Evolutionary conservation across 1,140 invertebrate species (phyloP).

Genomic region (Drosophila prosaltans): DNA sequence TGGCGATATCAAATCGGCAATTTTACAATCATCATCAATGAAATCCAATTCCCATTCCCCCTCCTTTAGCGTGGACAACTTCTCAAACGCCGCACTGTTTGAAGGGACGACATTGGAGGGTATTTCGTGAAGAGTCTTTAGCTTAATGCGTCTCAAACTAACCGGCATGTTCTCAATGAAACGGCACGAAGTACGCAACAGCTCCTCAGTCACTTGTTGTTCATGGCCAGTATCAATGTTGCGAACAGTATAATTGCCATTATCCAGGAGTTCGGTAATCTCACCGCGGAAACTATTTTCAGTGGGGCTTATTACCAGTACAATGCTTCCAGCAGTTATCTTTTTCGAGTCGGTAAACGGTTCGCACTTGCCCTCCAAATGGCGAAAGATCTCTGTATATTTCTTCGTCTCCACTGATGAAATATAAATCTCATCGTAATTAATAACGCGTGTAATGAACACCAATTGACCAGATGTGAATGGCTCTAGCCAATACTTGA

Average conservation of each 20-base stretch:
- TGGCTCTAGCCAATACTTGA: constrained; percentile 48
- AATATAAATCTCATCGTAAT: constrained; percentile 42
- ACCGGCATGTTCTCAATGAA: constrained; percentile 57
- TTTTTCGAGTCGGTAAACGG: constrained; percentile 16
- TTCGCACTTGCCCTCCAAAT: constrained; percentile 34
- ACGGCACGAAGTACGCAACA: constrained; percentile 49
- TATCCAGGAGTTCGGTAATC: background rate
- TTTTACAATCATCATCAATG: background rate
- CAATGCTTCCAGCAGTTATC: constrained; percentile 36
- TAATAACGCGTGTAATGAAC: constrained; percentile 38
- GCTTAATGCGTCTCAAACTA: constrained; percentile 22
- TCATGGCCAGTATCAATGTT: constrained; percentile 54
- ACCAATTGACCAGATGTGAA: constrained; percentile 29
- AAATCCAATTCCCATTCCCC: constrained; percentile 22
- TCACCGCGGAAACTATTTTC: constrained; percentile 46
- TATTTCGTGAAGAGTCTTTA: constrained; percentile 40
- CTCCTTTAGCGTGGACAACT: background rate
- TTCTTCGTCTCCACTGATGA: constrained; percentile 37
- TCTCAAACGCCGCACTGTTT: constrained; percentile 22
- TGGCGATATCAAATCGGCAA: constrained; percentile 36
- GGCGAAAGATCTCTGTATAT: constrained; percentile 41
- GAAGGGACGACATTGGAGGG: constrained; percentile 33
- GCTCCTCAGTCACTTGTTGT: background rate
- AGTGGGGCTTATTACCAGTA: constrained; percentile 34
- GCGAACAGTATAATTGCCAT: constrained; percentile 21